Percentiles rank a stretch among this genome's conserved stretches.
phyloP scores from a whole-genome alignment of 2,797 vertebrate genomes.

The Protonibea diacanthus region DNA sequence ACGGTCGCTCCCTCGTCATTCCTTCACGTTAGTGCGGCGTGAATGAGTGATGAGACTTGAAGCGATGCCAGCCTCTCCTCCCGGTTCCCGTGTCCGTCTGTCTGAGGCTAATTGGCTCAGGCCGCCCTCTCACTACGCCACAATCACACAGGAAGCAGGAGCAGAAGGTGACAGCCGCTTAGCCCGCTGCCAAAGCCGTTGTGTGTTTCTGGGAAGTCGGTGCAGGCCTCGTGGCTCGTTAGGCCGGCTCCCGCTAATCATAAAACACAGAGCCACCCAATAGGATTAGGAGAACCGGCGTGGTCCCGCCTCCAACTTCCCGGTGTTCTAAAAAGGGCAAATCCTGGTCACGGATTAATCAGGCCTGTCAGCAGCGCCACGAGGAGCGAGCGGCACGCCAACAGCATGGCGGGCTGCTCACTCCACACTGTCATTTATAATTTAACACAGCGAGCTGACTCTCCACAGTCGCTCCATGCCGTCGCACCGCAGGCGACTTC shows the following conservation, averaged over 20 bases:
- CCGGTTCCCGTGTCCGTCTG: neutral
- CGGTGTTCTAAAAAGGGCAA: conserved; percentile 45
- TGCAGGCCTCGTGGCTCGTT: neutral
- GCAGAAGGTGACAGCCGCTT: conserved; percentile 33
- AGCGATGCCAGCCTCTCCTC: conserved; percentile 21
- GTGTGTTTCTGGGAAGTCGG: conserved; percentile 6
- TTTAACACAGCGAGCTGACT: conserved; percentile 4
- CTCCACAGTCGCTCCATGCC: neutral
- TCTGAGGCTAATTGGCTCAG: conserved; percentile 51
- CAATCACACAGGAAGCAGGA: conserved; percentile 1
- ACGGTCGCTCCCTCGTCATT: neutral
- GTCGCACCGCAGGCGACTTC: neutral
- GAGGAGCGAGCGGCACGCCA: conserved; percentile 19
- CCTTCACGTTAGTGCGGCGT: neutral
- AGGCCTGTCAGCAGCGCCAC: conserved; percentile 21
- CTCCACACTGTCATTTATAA: conserved; percentile 4
- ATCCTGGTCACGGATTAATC: conserved; percentile 53
- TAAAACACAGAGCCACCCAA: conserved; percentile 27
- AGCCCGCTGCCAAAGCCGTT: conserved; percentile 22
- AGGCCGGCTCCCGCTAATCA: conserved; percentile 29
- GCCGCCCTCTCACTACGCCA: conserved; percentile 1
- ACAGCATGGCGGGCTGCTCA: neutral
- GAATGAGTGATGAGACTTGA: conserved; percentile 42
- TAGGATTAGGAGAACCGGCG: conserved; percentile 51
- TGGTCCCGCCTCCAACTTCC: conserved; percentile 27